Base-by-base conservation (phyloP, 2,113 vertebrate genomes). In the Penelope pileata region DNA sequence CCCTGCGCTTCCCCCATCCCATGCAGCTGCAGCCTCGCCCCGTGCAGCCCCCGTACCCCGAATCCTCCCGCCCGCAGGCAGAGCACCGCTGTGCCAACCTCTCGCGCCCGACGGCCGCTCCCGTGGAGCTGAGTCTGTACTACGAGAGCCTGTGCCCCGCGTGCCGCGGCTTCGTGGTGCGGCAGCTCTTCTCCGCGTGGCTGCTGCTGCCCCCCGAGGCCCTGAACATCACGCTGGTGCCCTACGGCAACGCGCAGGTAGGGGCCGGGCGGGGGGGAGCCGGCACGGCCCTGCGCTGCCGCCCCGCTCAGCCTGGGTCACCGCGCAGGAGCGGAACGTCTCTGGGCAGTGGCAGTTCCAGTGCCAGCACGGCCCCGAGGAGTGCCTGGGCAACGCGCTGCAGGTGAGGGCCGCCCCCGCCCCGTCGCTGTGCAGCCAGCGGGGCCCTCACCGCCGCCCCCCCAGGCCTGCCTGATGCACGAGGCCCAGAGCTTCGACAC, bases 381-480 rank as follows among this genome's bases (percentile, higher is more conserved):
- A 99, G 83, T 99, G 99, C 87, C 64, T 94, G 24, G 98, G 99
- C n/a, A 99, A 99, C 98, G 98, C 98, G 98, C 98, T 99, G 6
- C 98, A 99, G 99, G 99, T 99, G 90, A 94, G 77, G 8, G 8
- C 14, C 0, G 32, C 48, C 54, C 72, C 80, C 0, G 3, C 24
- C 54, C 58, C 22, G 0, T 0, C 36, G 15, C 7, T 7, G 36
- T 4, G 59, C 12, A 7, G 69, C 30, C 3, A 0, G 0, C 13
- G 12, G 4, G 17, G 14, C 38, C 36, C 60, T 56, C 26, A 78
- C 68, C 11, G 0, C 38, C 6, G 32, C 73, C 48, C 56, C 68
- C 16, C 0, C 38, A 99, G 99, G 91, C 99, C 38, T 99, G 99
- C 66, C 21, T 99, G 58, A 40, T 99, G 73, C 93, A 99, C 59